phyloP scores from a whole-genome alignment of 23 tunicate genomes.

The Clavelina lepadiformis region DNA sequence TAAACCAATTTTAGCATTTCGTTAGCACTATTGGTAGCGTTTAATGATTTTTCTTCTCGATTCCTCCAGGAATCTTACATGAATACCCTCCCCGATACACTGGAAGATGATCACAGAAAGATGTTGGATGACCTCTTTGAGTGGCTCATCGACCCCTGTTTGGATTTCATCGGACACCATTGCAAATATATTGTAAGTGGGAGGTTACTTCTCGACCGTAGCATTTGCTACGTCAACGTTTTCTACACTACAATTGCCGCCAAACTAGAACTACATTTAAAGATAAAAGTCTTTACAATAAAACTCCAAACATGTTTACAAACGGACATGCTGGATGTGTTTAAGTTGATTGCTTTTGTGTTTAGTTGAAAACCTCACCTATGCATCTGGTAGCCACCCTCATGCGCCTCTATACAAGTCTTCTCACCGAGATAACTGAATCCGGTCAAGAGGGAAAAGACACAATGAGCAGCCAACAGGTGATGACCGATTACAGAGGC shows the following conservation, averaged over 20 bases:
- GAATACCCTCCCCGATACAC: conserved; percentile 65
- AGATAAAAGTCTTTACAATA: no score
- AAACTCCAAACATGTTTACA: no score
- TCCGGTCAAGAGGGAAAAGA: conserved; percentile 52
- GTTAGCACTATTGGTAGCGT: no score
- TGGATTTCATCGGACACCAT: conserved; percentile 72
- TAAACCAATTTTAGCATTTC: no score
- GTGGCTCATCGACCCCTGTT: conserved; percentile 87
- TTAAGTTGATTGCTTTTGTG: no score
- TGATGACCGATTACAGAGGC: conserved; percentile 1
- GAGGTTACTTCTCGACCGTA: no score
- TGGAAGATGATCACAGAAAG: conserved; percentile 67
- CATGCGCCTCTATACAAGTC: conserved; percentile 44
- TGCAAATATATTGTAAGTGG: conserved; percentile 75
- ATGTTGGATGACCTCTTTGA: conserved; percentile 83
- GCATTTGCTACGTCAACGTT: no score
- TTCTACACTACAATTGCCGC: no score
- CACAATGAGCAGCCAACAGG: conserved; percentile 81
- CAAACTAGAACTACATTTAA: no score
- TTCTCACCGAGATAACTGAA: conserved; percentile 65
- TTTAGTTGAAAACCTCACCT: conserved; percentile 69
- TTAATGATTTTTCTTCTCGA: no score
- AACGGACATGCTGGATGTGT: no score
- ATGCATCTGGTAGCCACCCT: conserved; percentile 75
- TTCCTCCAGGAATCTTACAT: conserved; percentile 83